These are phyloP conservation scores for Pogoniulus pusillus DNA, from an alignment of 2,797 vertebrate genomes.

Conservation along the genomic window DNA sequence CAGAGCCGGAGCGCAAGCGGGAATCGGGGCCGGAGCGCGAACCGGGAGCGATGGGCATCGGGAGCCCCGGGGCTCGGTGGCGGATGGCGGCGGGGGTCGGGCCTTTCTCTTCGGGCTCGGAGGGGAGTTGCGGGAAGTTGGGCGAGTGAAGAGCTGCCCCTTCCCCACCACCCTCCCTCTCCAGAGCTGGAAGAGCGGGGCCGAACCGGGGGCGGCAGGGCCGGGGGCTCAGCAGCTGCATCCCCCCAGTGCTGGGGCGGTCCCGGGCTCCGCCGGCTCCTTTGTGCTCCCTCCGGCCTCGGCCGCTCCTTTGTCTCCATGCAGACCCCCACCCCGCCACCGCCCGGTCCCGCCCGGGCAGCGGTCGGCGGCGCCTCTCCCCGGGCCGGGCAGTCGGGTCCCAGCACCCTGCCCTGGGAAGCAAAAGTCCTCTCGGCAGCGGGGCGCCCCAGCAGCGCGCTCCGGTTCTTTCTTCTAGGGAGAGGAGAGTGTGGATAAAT, in stretches of 20 bases:
- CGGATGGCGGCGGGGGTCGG: background rate
- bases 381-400: background rate
- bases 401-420: background rate
- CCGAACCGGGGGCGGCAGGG: background rate
- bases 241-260: background rate
- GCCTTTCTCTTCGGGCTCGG: background rate
- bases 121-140: constrained; percentile 27
- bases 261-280: background rate
- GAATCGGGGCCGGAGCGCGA: background rate
- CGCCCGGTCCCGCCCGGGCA: background rate
- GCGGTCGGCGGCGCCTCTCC: background rate
- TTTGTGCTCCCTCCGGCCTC: constrained; percentile 46
- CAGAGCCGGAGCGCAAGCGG: too few relatives aligned
- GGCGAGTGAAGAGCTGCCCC: background rate
- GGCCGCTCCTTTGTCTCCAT: constrained; percentile 27
- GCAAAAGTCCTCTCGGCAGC: background rate
- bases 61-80: background rate
- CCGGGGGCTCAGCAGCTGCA: background rate
- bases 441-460: background rate
- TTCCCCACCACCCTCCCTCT: background rate
- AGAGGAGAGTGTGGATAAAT: too few relatives aligned
- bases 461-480: background rate
- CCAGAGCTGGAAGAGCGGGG: background rate
- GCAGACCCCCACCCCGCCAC: background rate
- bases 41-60: background rate